Conservation (phyloP, 2,113 vertebrate genomes). For the Delphinus delphis region DNA sequence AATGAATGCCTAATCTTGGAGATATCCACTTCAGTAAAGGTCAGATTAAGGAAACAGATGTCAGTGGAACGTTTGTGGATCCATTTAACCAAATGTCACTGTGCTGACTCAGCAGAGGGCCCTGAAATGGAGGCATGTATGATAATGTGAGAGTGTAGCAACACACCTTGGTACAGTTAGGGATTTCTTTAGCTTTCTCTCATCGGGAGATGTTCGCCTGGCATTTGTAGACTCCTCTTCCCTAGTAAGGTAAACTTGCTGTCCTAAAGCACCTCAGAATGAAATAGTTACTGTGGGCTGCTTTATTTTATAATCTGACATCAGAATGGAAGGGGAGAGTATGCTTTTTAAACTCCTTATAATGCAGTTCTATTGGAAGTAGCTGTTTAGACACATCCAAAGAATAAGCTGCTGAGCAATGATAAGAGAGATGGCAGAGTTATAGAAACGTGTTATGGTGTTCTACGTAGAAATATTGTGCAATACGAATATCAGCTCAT, state of each 20-base stretch:
- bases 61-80: neutral
- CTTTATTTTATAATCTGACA: constrained; percentile 20
- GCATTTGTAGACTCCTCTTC: neutral
- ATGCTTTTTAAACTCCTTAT: constrained; percentile 22
- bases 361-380: constrained; percentile 29
- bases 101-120: neutral
- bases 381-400: neutral
- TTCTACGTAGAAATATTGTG: constrained; percentile 21
- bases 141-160: neutral
- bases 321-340: neutral
- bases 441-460: neutral
- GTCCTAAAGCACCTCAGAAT: neutral
- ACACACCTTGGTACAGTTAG: neutral
- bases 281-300: neutral
- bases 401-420: neutral
- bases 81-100: neutral
- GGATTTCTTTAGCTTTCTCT: neutral
- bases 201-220: neutral
- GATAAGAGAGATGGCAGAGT: neutral
- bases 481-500: neutral
- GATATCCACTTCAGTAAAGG: neutral
- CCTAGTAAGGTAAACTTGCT: neutral
- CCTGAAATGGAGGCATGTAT: neutral
- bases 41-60: neutral
- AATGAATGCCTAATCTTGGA: neutral